Base-by-base conservation (phyloP, 2,888 invertebrate species). In the Drosophila mimetica region DNA sequence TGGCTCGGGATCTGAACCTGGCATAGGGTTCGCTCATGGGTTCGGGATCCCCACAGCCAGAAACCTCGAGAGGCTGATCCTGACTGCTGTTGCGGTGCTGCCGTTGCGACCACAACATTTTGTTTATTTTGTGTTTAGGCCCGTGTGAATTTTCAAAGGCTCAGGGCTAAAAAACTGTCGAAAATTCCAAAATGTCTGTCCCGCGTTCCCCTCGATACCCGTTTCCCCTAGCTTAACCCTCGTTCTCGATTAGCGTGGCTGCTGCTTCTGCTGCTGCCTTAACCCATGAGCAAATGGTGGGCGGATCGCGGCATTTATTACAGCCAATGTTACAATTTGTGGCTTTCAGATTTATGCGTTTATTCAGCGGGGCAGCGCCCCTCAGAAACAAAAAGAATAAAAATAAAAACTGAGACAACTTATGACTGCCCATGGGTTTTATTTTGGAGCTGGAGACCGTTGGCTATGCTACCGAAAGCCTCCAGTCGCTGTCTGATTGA, bases 321-420 rank as follows among this genome's bases (percentile, higher is more conserved):
- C 89, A 89, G 89, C 88, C 87, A 89, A 88, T 90, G 89, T 90
- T 89, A 90, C 89, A 90, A 90, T 89, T 90, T 90, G 90, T 90
- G 84, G 89, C 75, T 80, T 81, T 75, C 66, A 83, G 87, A 85
- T 89, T 89, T 89, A 89, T 89, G 89, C 82, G 81, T 84, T 84
- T 77, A 75, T 79, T 74, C 73, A 67, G 64, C 67, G 52, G 37
- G 83, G 86, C 87, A 76, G 76, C 76, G 76, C 72, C 75, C 53
- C 77, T 52, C 42, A 74, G 79, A 67, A 52, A n/a, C 22, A 32
- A 66, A 53, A 32, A 39, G 18, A 34, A 41, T 14, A 47, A 46
- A 25, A 53, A 37, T 0, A 30, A 36, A 30, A 70, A 59, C 34
- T 37, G 28, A 61, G 75, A 75, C 79, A 72, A 73, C 79, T 80